These are phyloP conservation scores for Clarias pachynema DNA, from an alignment of 2,797 vertebrate genomes.

Conservation along the genomic window DNA sequence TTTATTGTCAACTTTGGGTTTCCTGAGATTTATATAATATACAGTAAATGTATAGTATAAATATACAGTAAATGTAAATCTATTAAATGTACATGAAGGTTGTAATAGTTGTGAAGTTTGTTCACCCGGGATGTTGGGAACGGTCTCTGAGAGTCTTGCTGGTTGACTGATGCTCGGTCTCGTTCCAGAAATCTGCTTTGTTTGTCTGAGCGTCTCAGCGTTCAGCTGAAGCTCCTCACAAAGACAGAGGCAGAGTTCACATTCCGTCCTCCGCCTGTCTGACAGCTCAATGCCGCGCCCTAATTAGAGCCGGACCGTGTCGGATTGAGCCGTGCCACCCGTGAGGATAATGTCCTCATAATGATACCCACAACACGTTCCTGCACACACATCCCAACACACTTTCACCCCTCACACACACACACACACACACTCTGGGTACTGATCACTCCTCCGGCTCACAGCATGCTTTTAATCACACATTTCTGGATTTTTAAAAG, in stretches of 20 bases:
- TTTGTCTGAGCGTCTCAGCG: conserved; percentile 6
- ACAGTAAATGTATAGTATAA: background rate
- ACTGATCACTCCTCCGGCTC: background rate
- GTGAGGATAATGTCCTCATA: conserved; percentile 4
- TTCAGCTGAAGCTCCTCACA: conserved; percentile 25
- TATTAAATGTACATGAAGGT: background rate
- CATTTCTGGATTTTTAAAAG: background rate
- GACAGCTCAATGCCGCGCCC: conserved; percentile 56
- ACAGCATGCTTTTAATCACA: background rate
- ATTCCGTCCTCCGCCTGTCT: conserved; percentile 47
- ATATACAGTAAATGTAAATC: background rate
- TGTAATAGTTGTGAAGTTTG: background rate
- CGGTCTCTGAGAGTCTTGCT: background rate
- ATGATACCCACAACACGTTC: conserved; percentile 17
- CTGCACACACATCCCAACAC: background rate
- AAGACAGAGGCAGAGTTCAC: conserved; percentile 44
- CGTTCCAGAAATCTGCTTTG: conserved; percentile 16
- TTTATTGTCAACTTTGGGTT: background rate
- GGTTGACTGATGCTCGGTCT: background rate
- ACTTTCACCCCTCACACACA: background rate
- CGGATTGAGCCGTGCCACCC: conserved; percentile 61
- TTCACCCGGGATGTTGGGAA: background rate
- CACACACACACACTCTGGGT: background rate
- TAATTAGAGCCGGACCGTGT: conserved; percentile 58
- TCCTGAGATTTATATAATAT: background rate